Percentiles rank a stretch among this genome's conserved stretches.
phyloP scores from a whole-genome alignment of 2,113 vertebrate species.

The Phoxinus phoxinus region DNA sequence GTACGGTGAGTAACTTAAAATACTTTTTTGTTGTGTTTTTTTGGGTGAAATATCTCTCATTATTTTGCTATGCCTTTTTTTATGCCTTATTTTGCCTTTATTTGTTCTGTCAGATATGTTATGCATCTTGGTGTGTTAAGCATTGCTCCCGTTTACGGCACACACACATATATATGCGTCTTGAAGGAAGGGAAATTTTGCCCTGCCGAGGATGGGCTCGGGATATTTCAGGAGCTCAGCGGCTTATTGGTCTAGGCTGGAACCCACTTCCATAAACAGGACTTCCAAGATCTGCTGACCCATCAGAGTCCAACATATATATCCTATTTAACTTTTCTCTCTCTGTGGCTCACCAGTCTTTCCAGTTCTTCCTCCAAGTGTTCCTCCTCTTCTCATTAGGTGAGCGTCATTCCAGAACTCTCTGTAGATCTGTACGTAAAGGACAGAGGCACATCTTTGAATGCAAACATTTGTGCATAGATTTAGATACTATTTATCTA shows the following conservation, averaged over 20 bases:
- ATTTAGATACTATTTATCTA: background rate
- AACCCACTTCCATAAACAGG: constrained; percentile 90
- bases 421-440: constrained; percentile 21
- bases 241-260: constrained; percentile 87
- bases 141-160: constrained; percentile 10
- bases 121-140: background rate
- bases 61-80: background rate
- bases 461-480: constrained; percentile 9
- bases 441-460: constrained; percentile 21
- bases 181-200: constrained; percentile 66
- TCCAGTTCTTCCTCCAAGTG: constrained; percentile 66
- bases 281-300: constrained; percentile 76
- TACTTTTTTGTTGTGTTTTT: no score
- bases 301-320: constrained; percentile 85
- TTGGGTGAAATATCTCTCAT: background rate
- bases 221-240: constrained; percentile 78
- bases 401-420: constrained; percentile 71
- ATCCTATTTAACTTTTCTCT: constrained; percentile 80
- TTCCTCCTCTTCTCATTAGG: constrained; percentile 74
- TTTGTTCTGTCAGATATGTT: no score
- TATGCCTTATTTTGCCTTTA: no score
- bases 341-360: constrained; percentile 69
- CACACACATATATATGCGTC: constrained; percentile 43
- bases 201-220: constrained; percentile 65
- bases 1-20: background rate